Base-by-base conservation (phyloP, 2,797 vertebrate species). In the Peromyscus nudipes region DNA sequence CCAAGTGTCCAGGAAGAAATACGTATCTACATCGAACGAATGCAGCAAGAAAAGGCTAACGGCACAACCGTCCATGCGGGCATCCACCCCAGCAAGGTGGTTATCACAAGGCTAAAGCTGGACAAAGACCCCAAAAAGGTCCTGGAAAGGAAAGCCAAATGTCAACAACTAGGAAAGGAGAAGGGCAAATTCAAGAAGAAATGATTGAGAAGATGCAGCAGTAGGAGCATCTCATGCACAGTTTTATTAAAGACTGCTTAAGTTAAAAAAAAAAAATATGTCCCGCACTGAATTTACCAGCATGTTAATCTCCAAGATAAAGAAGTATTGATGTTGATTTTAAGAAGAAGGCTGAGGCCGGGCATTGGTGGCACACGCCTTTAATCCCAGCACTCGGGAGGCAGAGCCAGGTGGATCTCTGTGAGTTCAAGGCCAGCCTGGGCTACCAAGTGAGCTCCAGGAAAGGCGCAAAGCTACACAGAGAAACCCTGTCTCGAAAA, bases 311-410 rank as follows among this genome's bases (percentile, higher is more conserved):
- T 94, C 89, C 19, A 80, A 34, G 49, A 89, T 31, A 83, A 37
- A 81, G 84, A 67, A 94, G 84, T 73, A 65, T 43, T 89, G n/a
- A 62, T 84, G n/a, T 31, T 77, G 37, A 65, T 89, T 96, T 91
- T 95, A 40, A 94, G 43, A 71, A 94, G 89, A 31, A 19, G 0
- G 49, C 25, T 77, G 62, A 89, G 91, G n/a, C n/a, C n/a, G n/a
- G n/a, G n/a, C n/a, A n/a, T n/a, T n/a, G n/a, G n/a, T n/a, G n/a
- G n/a, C n/a, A n/a, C n/a, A n/a, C n/a, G n/a, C n/a, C n/a, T n/a
- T n/a, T n/a, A n/a, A n/a, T n/a, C n/a, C n/a, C n/a, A n/a, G n/a
- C n/a, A n/a, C n/a, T n/a, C n/a, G n/a, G n/a, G n/a, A n/a, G n/a
- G n/a, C n/a, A n/a, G n/a, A n/a, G n/a, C n/a, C n/a, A n/a, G n/a